Conservation (phyloP, 1,140 invertebrate species). For the Heliothis subflexa region DNA sequence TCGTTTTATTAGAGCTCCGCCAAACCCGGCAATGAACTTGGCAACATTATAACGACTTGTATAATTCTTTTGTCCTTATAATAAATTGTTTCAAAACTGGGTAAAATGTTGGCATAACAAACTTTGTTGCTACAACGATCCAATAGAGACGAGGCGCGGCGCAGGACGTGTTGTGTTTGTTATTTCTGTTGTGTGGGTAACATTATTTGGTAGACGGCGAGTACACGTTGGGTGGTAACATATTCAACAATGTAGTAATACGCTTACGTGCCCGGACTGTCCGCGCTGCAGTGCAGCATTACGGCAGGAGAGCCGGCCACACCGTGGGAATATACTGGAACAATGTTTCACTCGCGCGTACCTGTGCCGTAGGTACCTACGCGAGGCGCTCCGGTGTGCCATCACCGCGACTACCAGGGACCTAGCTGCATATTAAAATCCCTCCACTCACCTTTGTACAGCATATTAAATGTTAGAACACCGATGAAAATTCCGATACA, state of each 20-base stretch:
- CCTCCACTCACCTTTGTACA: not conserved
- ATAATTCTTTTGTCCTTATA: slow-evolving; percentile 42
- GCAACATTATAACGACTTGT: slow-evolving; percentile 33
- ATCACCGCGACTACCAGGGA: not conserved
- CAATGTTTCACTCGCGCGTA: slow-evolving; percentile 12
- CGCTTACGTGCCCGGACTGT: slow-evolving; percentile 36
- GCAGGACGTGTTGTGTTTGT: slow-evolving; percentile 24
- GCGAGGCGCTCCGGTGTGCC: not conserved
- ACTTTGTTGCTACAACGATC: slow-evolving; percentile 30
- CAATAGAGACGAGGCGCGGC: slow-evolving; percentile 2
- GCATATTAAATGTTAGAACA: slow-evolving; percentile 4
- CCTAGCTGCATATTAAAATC: slow-evolving; percentile 15
- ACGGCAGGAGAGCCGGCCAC: not conserved
- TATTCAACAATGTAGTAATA: slow-evolving; percentile 41
- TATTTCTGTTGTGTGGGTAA: slow-evolving; percentile 33
- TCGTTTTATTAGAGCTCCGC: not conserved
- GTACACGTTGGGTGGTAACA: slow-evolving; percentile 1
- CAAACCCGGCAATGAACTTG: not conserved
- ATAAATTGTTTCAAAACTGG: slow-evolving; percentile 39
- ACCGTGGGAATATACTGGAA: slow-evolving; percentile 12
- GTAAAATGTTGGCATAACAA: slow-evolving; percentile 40
- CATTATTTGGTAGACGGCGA: slow-evolving; percentile 24
- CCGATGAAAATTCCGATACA: not conserved
- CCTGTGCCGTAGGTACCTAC: not conserved
- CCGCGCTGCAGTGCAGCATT: not conserved